phyloP scores from a whole-genome alignment of 2,888 invertebrate genomes.

The Cotesia congregata region DNA sequence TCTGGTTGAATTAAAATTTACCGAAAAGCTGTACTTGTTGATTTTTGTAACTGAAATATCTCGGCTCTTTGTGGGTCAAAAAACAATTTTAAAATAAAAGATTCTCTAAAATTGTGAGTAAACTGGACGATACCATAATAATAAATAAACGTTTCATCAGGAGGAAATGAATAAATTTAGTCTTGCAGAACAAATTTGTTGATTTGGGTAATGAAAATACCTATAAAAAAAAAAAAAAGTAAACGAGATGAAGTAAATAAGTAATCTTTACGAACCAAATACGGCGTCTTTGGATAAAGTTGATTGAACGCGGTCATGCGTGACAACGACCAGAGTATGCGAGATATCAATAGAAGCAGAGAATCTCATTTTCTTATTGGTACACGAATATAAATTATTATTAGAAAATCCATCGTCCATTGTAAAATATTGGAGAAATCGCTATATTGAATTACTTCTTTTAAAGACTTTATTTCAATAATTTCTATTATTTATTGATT shows the following conservation, averaged over 20 bases:
- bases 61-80: background rate
- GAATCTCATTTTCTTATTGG: conserved; percentile 65
- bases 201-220: conserved; percentile 12
- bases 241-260: conserved; percentile 34
- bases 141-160: background rate
- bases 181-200: background rate
- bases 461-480: background rate
- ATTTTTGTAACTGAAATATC: too few species aligned
- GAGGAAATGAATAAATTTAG: background rate
- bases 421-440: background rate
- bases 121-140: background rate
- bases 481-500: too few species aligned
- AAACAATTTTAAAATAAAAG: conserved; percentile 24
- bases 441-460: background rate
- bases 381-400: conserved; percentile 59
- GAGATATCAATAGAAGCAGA: conserved; percentile 21
- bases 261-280: conserved; percentile 61
- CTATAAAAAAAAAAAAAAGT: conserved; percentile 7
- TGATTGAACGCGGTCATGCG: conserved; percentile 64
- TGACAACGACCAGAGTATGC: conserved; percentile 46
- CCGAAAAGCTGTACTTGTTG: too few species aligned
- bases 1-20: too few species aligned
- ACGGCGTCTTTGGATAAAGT: conserved; percentile 52
- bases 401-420: conserved; percentile 46
- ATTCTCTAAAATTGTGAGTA: conserved; percentile 23